phyloP scores from a whole-genome alignment of 2,888 invertebrate genomes.

The Terebella lapidaria region DNA sequence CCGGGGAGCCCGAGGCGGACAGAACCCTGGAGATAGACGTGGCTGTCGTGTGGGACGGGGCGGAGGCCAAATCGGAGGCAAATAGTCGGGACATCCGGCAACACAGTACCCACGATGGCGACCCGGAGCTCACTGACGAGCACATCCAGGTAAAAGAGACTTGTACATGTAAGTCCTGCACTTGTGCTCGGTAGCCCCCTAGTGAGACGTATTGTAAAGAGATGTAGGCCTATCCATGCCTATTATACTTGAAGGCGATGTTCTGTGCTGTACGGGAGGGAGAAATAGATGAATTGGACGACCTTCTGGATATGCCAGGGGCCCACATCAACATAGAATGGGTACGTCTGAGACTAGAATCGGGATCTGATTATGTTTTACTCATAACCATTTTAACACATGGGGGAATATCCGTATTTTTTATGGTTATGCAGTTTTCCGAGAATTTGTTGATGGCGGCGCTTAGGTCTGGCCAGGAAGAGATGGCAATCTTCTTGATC shows the following conservation, averaged over 20 bases:
- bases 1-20: too few relatives aligned
- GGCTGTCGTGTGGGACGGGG: too few relatives aligned
- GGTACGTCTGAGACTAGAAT: slow-evolving; percentile 1
- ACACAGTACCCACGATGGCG: too few relatives aligned
- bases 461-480: slow-evolving; percentile 33
- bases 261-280: not conserved
- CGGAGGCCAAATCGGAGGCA: too few relatives aligned
- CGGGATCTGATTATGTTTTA: not conserved
- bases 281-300: slow-evolving; percentile 1
- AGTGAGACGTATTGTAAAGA: too few relatives aligned
- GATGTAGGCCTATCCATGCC: too few relatives aligned
- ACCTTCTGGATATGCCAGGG: not conserved
- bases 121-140: too few relatives aligned
- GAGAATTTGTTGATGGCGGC: slow-evolving; percentile 50
- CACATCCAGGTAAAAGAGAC: too few relatives aligned
- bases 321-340: slow-evolving; percentile 2
- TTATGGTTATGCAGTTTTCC: slow-evolving; percentile 33
- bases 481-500: slow-evolving; percentile 46
- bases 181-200: too few relatives aligned
- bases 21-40: too few relatives aligned
- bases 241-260: slow-evolving; percentile 1
- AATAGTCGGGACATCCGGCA: too few relatives aligned
- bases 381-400: not conserved
- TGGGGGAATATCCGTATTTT: not conserved
- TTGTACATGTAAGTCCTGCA: too few relatives aligned